Conservation (phyloP, 2,888 invertebrate genomes). For the Ctenicera cuprea region DNA sequence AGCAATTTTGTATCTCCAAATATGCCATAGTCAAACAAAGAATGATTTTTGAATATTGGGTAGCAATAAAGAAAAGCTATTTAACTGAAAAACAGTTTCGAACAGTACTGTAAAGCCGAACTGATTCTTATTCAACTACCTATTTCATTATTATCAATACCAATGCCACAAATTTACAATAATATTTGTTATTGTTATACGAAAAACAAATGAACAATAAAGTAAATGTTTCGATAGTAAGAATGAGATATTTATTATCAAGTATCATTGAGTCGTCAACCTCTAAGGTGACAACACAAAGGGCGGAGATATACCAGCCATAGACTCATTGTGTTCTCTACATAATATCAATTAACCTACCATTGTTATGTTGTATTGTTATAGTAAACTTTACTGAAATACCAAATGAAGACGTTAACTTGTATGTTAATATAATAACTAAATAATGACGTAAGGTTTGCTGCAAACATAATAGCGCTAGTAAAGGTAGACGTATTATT, state of each 20-base stretch:
- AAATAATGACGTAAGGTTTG: too few relatives aligned
- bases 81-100: too few relatives aligned
- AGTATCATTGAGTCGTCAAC: slow-evolving; percentile 21
- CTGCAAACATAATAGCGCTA: too few relatives aligned
- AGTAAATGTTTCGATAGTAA: slow-evolving; percentile 3
- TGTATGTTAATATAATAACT: slow-evolving; percentile 20
- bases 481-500: too few relatives aligned
- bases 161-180: too few relatives aligned
- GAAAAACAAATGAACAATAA: neutral
- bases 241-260: slow-evolving; percentile 13
- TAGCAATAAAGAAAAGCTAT: too few relatives aligned
- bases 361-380: slow-evolving; percentile 23
- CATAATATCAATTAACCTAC: slow-evolving; percentile 25
- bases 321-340: slow-evolving; percentile 17
- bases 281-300: slow-evolving; percentile 8
- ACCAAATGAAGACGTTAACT: slow-evolving; percentile 22
- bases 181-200: neutral
- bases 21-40: too few relatives aligned
- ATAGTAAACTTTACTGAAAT: slow-evolving; percentile 25
- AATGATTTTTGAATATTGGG: too few relatives aligned
- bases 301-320: neutral
- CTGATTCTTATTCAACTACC: too few relatives aligned
- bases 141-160: too few relatives aligned
- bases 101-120: too few relatives aligned
- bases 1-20: too few relatives aligned